These are phyloP conservation scores for Cheilosia impressa DNA, from an alignment of 2,888 invertebrate genomes.

Conservation along the genomic window DNA sequence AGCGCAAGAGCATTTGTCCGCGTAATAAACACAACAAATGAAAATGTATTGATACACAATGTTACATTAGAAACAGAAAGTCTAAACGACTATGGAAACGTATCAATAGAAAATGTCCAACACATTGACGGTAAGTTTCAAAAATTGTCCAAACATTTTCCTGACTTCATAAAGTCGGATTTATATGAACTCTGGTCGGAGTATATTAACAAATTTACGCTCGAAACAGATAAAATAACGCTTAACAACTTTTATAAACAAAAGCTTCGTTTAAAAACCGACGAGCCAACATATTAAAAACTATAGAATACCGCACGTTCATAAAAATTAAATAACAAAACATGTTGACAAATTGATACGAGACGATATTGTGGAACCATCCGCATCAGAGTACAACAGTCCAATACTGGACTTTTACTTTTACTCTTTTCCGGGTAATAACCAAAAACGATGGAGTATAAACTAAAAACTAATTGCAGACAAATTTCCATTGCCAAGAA, in stretches of 20 bases:
- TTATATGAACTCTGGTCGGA: slow-evolving; percentile 16
- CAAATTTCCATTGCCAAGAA: slow-evolving; percentile 48
- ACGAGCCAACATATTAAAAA: slow-evolving; percentile 30
- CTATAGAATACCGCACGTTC: slow-evolving; percentile 25
- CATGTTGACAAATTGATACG: slow-evolving; percentile 7
- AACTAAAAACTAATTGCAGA: slow-evolving; percentile 11
- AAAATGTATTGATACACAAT: too few relatives aligned
- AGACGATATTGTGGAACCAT: slow-evolving; percentile 16
- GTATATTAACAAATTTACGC: slow-evolving; percentile 15
- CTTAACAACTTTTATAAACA: slow-evolving; percentile 17
- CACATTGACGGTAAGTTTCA: slow-evolving; percentile 4
- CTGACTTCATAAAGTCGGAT: slow-evolving; percentile 26
- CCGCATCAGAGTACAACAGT: too few relatives aligned
- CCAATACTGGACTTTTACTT: too few relatives aligned
- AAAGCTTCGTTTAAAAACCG: slow-evolving; percentile 19
- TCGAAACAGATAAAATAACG: slow-evolving; percentile 11
- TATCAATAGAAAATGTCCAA: slow-evolving; percentile 5
- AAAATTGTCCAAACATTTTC: slow-evolving; percentile 11
- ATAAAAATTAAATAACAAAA: slow-evolving; percentile 2
- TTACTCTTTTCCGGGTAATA: too few relatives aligned
- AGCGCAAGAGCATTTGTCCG: slow-evolving; percentile 8
- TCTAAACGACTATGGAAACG: slow-evolving; percentile 20
- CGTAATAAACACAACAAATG: slow-evolving; percentile 22
- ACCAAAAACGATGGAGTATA: slow-evolving; percentile 19
- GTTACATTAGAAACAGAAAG: slow-evolving; percentile 22